Percentiles rank a stretch among this genome's conserved stretches.
phyloP scores from a whole-genome alignment of 2,888 invertebrate species.

The Callyntrura sp. region DNA sequence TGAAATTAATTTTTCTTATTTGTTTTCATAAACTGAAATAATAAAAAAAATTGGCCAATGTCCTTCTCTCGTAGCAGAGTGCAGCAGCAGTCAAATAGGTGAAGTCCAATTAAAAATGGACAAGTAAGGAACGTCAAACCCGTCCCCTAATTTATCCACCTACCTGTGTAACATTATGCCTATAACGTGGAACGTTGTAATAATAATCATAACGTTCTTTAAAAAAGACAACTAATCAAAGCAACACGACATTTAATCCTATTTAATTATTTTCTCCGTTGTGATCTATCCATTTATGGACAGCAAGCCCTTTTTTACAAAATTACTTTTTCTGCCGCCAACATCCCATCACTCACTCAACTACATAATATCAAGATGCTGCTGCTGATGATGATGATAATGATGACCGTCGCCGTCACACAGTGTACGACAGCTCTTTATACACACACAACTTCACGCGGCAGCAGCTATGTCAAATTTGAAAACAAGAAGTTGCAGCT shows the following conservation, averaged over 20 bases:
- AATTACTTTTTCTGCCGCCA: conserved; percentile 25
- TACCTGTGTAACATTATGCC: no score
- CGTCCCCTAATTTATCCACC: not conserved
- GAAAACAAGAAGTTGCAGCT: conserved; percentile 20
- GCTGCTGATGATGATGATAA: no score
- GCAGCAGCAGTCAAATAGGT: no score
- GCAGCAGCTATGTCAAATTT: not conserved
- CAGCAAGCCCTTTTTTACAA: conserved; percentile 19
- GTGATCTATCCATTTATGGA: conserved; percentile 30
- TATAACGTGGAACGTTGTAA: no score
- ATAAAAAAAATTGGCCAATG: conserved; percentile 1
- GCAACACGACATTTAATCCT: conserved; percentile 47
- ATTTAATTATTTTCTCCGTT: conserved; percentile 22
- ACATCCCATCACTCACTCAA: conserved; percentile 17
- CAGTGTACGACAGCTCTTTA: no score
- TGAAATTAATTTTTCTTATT: conserved; percentile 14
- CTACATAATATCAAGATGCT: not conserved
- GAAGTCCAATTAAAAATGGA: conserved; percentile 23
- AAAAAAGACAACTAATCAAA: conserved; percentile 26
- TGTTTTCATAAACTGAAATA: not conserved
- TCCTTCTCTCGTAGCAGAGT: not conserved
- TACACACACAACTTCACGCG: not conserved
- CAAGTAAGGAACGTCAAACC: not conserved
- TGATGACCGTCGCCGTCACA: no score
- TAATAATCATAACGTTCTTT: not conserved